Percentiles rank a stretch among this genome's conserved stretches.
These are phyloP conservation scores for Sebastes jordani DNA, from an alignment of 2,797 vertebrate species.

Conservation along the genomic window DNA sequence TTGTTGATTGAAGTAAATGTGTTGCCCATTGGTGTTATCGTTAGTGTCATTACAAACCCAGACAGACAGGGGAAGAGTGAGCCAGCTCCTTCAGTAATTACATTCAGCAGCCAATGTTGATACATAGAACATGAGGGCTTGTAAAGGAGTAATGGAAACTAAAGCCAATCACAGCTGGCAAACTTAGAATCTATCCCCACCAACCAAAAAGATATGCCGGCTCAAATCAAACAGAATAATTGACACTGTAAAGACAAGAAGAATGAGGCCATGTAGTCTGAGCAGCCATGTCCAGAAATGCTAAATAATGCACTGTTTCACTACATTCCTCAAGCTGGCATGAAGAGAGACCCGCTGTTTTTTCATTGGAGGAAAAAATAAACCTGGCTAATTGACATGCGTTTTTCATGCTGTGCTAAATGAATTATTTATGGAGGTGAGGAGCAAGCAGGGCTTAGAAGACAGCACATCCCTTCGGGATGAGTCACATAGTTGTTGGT, in stretches of 20 bases:
- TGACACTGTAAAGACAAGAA: constrained; percentile 35
- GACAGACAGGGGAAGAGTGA: not conserved
- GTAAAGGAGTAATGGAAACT: constrained; percentile 6
- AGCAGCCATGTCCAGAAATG: constrained; percentile 55
- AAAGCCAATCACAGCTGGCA: constrained; percentile 15
- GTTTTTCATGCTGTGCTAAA: constrained; percentile 77
- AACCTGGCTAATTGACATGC: constrained; percentile 77
- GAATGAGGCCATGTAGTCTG: constrained; percentile 46
- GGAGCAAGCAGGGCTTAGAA: constrained; percentile 51
- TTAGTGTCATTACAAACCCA: not conserved
- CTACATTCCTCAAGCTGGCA: constrained; percentile 39
- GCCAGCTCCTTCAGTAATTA: not conserved
- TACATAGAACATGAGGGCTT: not conserved
- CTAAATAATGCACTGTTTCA: constrained; percentile 73
- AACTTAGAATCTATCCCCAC: constrained; percentile 6
- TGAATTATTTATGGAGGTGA: constrained; percentile 74
- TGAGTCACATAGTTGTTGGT: constrained; percentile 50
- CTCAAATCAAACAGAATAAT: constrained; percentile 63
- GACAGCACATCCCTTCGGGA: constrained; percentile 42
- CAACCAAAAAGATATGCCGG: constrained; percentile 2
- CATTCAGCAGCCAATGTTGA: constrained; percentile 1
- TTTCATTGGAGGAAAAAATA: constrained; percentile 63
- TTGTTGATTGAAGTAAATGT: not conserved
- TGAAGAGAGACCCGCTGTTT: constrained; percentile 55
- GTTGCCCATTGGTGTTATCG: not conserved